Evolutionary conservation across 2,797 vertebrate species (phyloP).

Genomic region (Vultur gryphus): DNA sequence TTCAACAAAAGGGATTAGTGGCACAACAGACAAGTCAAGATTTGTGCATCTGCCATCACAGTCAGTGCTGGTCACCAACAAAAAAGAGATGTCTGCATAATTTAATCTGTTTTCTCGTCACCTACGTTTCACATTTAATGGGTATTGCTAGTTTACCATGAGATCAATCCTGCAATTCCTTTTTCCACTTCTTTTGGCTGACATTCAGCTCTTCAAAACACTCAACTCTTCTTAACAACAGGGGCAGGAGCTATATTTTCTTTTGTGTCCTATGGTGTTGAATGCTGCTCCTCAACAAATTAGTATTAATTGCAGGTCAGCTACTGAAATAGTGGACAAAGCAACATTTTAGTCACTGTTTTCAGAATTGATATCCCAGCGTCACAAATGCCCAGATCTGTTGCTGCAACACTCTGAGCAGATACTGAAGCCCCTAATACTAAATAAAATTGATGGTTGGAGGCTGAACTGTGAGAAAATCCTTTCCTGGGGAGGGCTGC

Average conservation of each 20-base stretch:
- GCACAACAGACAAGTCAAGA: background rate
- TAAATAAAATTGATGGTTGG: background rate
- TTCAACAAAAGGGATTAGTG: slow-evolving; percentile 19
- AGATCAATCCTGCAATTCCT: background rate
- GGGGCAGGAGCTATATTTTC: background rate
- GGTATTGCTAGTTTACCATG: background rate
- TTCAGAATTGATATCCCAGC: fast-evolving
- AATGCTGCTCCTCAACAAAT: background rate
- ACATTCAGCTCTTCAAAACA: background rate
- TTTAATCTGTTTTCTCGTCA: background rate
- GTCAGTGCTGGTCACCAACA: background rate
- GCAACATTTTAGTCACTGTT: background rate
- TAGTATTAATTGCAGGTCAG: background rate
- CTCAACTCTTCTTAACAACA: background rate
- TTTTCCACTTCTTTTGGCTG: background rate
- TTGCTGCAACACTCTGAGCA: background rate
- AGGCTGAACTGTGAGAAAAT: background rate
- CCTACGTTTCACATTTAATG: background rate
- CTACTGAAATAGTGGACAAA: background rate
- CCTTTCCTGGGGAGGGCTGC: background rate
- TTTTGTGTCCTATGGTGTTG: background rate
- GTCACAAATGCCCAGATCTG: background rate
- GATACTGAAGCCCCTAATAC: background rate
- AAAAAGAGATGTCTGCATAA: slow-evolving; percentile 44
- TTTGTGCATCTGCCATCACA: background rate